Percentiles rank a stretch among this genome's conserved stretches.
phyloP scores from a whole-genome alignment of 1,140 invertebrate species.

The Hormaphis cornu region DNA sequence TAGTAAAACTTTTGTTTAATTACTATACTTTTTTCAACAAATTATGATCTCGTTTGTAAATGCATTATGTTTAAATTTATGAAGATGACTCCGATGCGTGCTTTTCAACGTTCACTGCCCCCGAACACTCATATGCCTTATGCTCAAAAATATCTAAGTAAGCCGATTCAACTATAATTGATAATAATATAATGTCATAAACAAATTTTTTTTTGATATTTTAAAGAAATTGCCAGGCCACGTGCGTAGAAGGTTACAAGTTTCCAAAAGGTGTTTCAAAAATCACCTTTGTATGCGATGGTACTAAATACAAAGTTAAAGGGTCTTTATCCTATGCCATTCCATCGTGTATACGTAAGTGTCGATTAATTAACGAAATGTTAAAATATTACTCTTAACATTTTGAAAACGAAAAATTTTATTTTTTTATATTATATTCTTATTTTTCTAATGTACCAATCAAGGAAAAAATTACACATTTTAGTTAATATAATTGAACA shows the following conservation, averaged over 20 bases:
- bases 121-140: background rate
- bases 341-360: slow-evolving; percentile 55
- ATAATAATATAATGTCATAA: background rate
- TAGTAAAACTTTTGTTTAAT: no score
- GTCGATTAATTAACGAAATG: no score
- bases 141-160: background rate
- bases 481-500: no score
- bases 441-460: no score
- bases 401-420: no score
- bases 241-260: slow-evolving; percentile 48
- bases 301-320: slow-evolving; percentile 49
- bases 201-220: background rate
- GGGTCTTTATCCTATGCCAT: slow-evolving; percentile 45
- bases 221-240: slow-evolving; percentile 50
- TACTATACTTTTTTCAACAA: background rate
- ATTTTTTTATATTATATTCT: no score
- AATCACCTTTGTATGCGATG: slow-evolving; percentile 47
- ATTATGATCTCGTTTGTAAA: background rate
- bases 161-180: background rate
- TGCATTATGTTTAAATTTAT: background rate
- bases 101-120: background rate
- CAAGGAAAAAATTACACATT: no score
- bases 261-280: slow-evolving; percentile 51
- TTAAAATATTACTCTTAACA: background rate
- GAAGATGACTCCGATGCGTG: background rate